Evolutionary conservation across 2,888 invertebrate genomes (phyloP).

Genomic region (Xiphydria camelus): DNA sequence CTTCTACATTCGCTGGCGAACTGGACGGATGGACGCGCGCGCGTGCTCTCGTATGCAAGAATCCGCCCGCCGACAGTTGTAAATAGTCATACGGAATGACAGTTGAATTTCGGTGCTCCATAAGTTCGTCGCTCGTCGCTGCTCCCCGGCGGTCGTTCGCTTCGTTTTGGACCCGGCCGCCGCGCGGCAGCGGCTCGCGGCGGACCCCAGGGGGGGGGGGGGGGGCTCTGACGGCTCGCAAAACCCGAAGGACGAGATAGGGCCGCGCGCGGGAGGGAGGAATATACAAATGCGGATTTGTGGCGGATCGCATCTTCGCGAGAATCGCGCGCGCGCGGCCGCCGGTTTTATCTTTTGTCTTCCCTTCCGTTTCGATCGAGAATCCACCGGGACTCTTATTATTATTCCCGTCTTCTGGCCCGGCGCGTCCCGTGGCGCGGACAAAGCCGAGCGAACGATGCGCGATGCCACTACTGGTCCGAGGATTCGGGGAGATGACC

Average conservation of each 20-base stretch:
- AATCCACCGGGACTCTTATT: slow-evolving; percentile 42
- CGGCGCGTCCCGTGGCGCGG: slow-evolving; percentile 37
- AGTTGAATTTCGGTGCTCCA: slow-evolving; percentile 42
- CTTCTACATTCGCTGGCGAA: background rate
- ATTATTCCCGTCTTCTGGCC: slow-evolving; percentile 37
- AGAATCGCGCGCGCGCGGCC: slow-evolving; percentile 37
- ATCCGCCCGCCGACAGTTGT: slow-evolving; percentile 38
- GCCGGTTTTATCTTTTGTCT: slow-evolving; percentile 48
- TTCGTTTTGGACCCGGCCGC: slow-evolving; percentile 4
- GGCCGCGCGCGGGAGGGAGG: slow-evolving; percentile 23
- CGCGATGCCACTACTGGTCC: slow-evolving; percentile 19
- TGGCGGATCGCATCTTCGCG: slow-evolving; percentile 38
- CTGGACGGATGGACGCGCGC: slow-evolving; percentile 3
- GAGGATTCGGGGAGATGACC: slow-evolving; percentile 13
- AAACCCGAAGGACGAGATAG: slow-evolving; percentile 17
- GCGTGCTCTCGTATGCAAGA: slow-evolving; percentile 39
- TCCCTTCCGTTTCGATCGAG: slow-evolving; percentile 38
- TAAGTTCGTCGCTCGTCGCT: slow-evolving; percentile 38
- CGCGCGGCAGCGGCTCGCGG: slow-evolving; percentile 6
- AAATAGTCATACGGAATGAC: slow-evolving; percentile 51
- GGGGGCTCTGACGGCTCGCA: slow-evolving; percentile 13
- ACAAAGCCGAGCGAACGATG: slow-evolving; percentile 33
- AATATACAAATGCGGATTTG: slow-evolving; percentile 51
- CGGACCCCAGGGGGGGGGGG: background rate
- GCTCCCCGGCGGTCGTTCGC: too few relatives aligned